Percentiles rank a stretch among this genome's conserved stretches.
Conservation (phyloP, 2,113 vertebrate species). For the human region GRCh38 chr7:74092501-74093000, state of each 20-base stretch:
- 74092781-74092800: background rate
- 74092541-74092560: background rate
- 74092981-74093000: background rate
- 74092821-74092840: background rate
- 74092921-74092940: background rate
- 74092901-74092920: background rate
- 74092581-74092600: background rate
- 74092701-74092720: background rate
- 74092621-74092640: background rate
- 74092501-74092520: background rate
- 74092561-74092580: background rate
- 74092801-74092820: background rate
- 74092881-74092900: background rate
- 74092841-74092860: conserved; percentile 20
- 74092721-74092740: background rate
- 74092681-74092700: background rate
- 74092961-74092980: background rate
- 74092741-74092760: accelerated
- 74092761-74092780: background rate
- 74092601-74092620: background rate
- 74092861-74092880: conserved; percentile 12
- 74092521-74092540: background rate
- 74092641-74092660: background rate
- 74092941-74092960: background rate
- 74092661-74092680: background rate